Conservation (phyloP, 1,140 invertebrate species). For the Penaeus japonicus region DNA sequence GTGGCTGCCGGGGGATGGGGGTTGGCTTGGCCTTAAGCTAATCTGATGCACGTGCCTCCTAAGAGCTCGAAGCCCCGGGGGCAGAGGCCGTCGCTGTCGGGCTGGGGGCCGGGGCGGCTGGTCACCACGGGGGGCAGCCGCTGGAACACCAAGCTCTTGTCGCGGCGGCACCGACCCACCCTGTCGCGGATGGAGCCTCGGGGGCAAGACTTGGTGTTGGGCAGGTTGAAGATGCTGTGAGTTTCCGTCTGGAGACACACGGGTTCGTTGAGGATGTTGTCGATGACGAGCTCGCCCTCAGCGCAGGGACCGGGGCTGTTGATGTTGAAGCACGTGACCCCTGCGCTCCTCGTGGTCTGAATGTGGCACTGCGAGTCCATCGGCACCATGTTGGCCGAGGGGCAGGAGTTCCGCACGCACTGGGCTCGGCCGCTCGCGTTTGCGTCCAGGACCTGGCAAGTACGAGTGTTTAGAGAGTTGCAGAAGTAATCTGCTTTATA, state of each 20-base stretch:
- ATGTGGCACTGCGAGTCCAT: background rate
- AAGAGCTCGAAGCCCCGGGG: background rate
- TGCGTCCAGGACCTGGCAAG: background rate
- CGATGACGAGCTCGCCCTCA: background rate
- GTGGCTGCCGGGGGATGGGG: background rate
- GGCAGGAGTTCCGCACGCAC: constrained; percentile 12
- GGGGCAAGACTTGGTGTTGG: background rate
- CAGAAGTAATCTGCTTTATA: no score
- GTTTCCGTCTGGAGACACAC: constrained; percentile 2
- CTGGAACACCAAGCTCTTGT: background rate
- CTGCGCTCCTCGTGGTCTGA: background rate
- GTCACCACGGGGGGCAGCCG: background rate
- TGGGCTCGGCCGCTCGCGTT: background rate
- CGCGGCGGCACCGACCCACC: background rate
- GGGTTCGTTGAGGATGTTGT: background rate
- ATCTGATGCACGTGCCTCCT: background rate
- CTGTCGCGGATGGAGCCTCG: background rate
- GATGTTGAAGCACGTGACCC: background rate
- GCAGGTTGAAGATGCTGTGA: constrained; percentile 31
- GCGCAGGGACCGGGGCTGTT: background rate
- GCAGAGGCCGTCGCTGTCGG: background rate
- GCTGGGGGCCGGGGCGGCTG: background rate
- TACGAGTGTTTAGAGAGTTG: no score
- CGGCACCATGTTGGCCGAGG: background rate
- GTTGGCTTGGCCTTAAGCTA: background rate